These are phyloP conservation scores for Falco columbarius DNA, from an alignment of 2,797 vertebrate genomes.

Conservation along the genomic window DNA sequence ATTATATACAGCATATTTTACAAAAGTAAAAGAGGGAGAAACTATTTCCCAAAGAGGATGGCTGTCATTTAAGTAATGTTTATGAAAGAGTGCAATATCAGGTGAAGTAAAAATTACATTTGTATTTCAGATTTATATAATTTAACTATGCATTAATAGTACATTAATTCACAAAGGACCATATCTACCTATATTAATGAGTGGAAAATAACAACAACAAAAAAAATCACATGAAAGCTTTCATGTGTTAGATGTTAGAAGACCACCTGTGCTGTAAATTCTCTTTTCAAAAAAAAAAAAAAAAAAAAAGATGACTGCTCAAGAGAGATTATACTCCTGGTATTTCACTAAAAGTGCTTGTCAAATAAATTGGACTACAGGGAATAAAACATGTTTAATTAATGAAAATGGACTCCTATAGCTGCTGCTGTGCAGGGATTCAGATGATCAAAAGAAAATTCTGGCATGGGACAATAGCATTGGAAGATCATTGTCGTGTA, in stretches of 20 bases:
- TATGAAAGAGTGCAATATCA: neutral
- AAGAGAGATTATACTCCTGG: neutral
- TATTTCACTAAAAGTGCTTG: slow-evolving; percentile 4
- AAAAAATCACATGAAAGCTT: neutral
- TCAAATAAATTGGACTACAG: slow-evolving; percentile 1
- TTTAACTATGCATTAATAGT: neutral
- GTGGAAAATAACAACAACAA: neutral
- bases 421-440: neutral
- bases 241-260: neutral
- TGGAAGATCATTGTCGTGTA: slow-evolving; percentile 18
- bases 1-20: neutral
- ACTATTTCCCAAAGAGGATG: neutral
- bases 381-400: neutral
- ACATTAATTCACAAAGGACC: neutral
- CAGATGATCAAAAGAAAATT: neutral
- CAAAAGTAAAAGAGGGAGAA: neutral
- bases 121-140: neutral
- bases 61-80: neutral
- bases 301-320: neutral
- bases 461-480: neutral
- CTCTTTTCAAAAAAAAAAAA: neutral
- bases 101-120: neutral
- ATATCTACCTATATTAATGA: neutral
- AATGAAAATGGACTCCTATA: neutral
- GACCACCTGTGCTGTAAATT: neutral